Percentiles rank a stretch among this genome's conserved stretches.
phyloP scores from a whole-genome alignment of 2,888 invertebrate species.

The Idaea biselata region DNA sequence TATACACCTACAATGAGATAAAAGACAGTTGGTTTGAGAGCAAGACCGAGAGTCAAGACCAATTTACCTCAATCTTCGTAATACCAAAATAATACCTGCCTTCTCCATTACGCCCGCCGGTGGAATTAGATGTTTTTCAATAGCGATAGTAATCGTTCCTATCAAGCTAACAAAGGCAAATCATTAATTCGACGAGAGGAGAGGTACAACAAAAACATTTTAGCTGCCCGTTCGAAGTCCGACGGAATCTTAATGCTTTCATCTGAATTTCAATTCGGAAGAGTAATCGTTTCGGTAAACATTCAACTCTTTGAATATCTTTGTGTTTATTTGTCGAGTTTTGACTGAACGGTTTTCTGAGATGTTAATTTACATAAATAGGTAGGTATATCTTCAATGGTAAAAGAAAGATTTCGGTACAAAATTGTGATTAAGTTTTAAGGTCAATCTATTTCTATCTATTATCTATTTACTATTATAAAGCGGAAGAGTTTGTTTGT shows the following conservation, averaged over 20 bases:
- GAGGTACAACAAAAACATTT: conserved; percentile 57
- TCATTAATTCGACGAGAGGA: conserved; percentile 41
- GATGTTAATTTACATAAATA: background rate
- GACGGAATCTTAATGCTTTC: conserved; percentile 50
- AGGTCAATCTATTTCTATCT: too few relatives aligned
- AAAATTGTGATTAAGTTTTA: too few relatives aligned
- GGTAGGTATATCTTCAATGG: background rate
- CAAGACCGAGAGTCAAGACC: background rate
- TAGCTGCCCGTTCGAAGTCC: conserved; percentile 36
- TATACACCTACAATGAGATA: background rate
- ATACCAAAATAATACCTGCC: conserved; percentile 3
- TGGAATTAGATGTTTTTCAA: conserved; percentile 18
- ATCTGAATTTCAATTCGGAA: conserved; percentile 56
- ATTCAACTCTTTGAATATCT: conserved; percentile 34
- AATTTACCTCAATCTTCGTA: background rate
- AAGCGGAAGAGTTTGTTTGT: too few relatives aligned
- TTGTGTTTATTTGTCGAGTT: conserved; percentile 22
- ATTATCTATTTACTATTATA: too few relatives aligned
- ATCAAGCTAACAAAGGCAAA: conserved; percentile 39
- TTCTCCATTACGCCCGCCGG: conserved; percentile 16
- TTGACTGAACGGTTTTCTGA: background rate
- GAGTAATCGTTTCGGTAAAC: conserved; percentile 39
- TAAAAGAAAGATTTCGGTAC: background rate
- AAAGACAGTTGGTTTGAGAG: background rate
- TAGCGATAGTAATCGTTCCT: conserved; percentile 36